These are phyloP conservation scores for Alosa sapidissima DNA, from an alignment of 2,797 vertebrate species.

Conservation along the genomic window DNA sequence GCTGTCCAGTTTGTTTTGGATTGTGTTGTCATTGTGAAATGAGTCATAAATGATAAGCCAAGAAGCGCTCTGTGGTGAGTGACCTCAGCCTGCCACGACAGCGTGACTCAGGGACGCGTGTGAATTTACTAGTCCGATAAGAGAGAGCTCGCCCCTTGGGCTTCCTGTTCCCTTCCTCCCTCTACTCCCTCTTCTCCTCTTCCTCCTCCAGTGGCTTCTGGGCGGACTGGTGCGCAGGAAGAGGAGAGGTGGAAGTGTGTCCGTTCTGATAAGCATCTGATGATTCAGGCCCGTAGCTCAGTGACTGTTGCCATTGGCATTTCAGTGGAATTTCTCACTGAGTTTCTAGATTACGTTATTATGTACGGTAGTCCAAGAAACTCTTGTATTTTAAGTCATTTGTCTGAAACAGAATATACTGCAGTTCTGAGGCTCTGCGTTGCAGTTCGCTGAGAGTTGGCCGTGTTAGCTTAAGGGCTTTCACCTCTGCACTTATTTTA, in stretches of 20 bases:
- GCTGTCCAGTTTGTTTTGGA: neutral
- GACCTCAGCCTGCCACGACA: neutral
- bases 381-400: no score
- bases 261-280: constrained; percentile 52
- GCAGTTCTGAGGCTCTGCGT: no score
- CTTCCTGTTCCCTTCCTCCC: neutral
- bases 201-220: constrained; percentile 23
- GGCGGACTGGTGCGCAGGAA: constrained; percentile 48
- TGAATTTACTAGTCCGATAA: constrained; percentile 1
- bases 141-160: constrained; percentile 7
- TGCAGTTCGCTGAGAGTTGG: no score
- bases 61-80: neutral
- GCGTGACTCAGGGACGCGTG: constrained; percentile 29
- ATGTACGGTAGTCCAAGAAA: no score
- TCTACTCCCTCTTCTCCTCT: constrained; percentile 2
- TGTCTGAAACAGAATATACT: no score
- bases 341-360: neutral
- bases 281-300: constrained; percentile 40
- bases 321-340: constrained; percentile 18
- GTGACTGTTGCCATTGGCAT: constrained; percentile 46
- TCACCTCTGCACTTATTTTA: no score
- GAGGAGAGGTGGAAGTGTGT: constrained; percentile 51
- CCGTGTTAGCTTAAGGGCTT: no score
- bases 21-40: neutral
- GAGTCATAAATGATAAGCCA: constrained; percentile 4